A percentile compares a stretch with the other conserved stretches of the same genome.
Evolutionary conservation across 2,113 vertebrate genomes (phyloP).

Genomic region (Baryphthengus martii): DNA sequence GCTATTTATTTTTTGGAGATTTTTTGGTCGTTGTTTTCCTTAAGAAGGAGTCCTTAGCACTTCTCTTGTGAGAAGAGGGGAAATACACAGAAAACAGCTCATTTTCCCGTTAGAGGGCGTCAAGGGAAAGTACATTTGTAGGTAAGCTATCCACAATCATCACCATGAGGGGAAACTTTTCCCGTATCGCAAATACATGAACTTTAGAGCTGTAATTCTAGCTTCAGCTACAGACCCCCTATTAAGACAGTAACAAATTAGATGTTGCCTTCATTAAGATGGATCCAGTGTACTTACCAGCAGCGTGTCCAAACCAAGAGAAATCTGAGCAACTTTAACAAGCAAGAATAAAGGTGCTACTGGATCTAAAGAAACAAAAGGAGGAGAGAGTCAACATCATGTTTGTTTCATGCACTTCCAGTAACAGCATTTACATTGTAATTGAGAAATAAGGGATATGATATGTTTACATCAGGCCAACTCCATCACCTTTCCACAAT

Average conservation of each 20-base stretch:
- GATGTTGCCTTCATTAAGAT: not conserved
- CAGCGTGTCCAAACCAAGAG: not conserved
- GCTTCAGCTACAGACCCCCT: not conserved
- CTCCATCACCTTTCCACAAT: not conserved
- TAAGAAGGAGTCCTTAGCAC: not conserved
- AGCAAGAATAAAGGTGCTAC: not conserved
- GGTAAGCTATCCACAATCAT: not conserved
- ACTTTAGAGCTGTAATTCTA: not conserved
- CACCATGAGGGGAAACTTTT: not conserved
- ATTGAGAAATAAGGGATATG: not conserved
- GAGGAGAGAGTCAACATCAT: not conserved
- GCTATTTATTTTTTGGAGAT: not conserved
- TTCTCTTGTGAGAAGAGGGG: not conserved
- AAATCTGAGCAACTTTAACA: not conserved
- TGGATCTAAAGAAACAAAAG: constrained; percentile 36
- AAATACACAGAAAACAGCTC: not conserved
- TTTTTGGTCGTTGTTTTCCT: too few relatives aligned
- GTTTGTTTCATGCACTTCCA: not conserved
- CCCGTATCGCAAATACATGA: not conserved
- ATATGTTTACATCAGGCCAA: not conserved
- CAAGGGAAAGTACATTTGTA: not conserved
- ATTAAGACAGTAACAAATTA: not conserved
- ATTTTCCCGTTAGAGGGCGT: not conserved
- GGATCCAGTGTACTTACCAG: constrained; percentile 8
- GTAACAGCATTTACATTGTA: not conserved